A percentile compares a stretch with the other conserved stretches of the same genome.
phyloP scores from a whole-genome alignment of 1,140 invertebrate species.

The Elymnias hypermnestra region DNA sequence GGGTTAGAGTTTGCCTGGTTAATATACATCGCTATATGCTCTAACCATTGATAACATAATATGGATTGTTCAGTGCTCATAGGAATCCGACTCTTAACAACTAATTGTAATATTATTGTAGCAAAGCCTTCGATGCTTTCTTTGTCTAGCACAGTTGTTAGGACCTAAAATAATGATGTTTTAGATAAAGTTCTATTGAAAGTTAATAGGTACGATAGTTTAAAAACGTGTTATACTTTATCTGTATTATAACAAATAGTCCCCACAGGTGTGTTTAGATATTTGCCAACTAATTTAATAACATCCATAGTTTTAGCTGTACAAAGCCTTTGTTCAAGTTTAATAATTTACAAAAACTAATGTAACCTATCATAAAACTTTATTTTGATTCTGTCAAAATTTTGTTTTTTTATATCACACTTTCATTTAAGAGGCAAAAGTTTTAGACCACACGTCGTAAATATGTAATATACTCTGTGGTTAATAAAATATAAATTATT shows the following conservation, averaged over 20 bases:
- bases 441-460: too few species aligned
- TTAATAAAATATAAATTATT: too few species aligned
- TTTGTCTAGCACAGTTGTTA: constrained; percentile 56
- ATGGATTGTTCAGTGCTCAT: constrained; percentile 43
- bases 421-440: too few species aligned
- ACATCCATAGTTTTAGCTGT: constrained; percentile 46
- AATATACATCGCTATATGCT: constrained; percentile 57
- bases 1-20: constrained; percentile 52
- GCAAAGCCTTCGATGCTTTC: constrained; percentile 63
- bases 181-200: neutral
- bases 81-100: constrained; percentile 30
- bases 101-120: constrained; percentile 49
- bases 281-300: constrained; percentile 57
- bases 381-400: neutral
- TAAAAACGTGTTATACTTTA: too few species aligned
- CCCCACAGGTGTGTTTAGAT: constrained; percentile 50
- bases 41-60: constrained; percentile 57
- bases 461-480: too few species aligned
- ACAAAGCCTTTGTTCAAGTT: too few species aligned
- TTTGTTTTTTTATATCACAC: too few species aligned
- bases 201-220: too few species aligned
- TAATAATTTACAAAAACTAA: neutral
- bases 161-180: constrained; percentile 33
- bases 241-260: constrained; percentile 60
- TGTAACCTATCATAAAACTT: neutral